These are phyloP conservation scores for Dusona sp. DNA, from an alignment of 2,888 invertebrate genomes.

Conservation along the genomic window DNA sequence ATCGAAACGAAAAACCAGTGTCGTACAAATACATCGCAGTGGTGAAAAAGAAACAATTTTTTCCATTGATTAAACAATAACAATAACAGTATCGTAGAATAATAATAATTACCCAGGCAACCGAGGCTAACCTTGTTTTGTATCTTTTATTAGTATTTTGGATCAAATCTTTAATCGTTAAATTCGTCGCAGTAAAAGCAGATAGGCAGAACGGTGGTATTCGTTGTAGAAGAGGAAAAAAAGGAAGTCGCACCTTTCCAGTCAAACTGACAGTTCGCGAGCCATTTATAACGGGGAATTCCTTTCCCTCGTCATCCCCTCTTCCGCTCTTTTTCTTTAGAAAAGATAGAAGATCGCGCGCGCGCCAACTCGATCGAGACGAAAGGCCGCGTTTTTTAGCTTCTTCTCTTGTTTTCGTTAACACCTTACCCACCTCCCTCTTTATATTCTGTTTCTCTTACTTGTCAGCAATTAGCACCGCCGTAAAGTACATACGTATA, in stretches of 20 bases:
- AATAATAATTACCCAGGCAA: not conserved
- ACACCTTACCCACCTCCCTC: constrained; percentile 78
- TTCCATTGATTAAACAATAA: not conserved
- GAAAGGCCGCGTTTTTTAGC: constrained; percentile 53
- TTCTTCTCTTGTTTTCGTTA: constrained; percentile 78
- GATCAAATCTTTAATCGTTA: not conserved
- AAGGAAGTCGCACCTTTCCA: constrained; percentile 68
- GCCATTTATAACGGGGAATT: constrained; percentile 42
- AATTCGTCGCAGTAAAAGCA: not conserved
- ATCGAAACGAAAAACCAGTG: not conserved
- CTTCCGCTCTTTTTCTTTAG: not conserved
- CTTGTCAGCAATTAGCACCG: constrained; percentile 81
- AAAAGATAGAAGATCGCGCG: constrained; percentile 63
- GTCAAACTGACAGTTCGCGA: constrained; percentile 40
- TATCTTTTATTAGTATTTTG: not conserved
- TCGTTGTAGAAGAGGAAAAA: constrained; percentile 1
- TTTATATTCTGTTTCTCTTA: constrained; percentile 70
- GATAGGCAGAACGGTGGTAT: not conserved
- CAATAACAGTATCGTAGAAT: not conserved
- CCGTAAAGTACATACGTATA: constrained; percentile 74
- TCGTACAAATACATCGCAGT: not conserved
- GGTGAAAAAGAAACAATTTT: not conserved
- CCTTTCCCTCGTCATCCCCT: not conserved
- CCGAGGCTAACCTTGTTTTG: not conserved
- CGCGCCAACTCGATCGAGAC: constrained; percentile 64